Base-by-base conservation (phyloP, 2,113 vertebrate species). In the Eptesicus fuscus region DNA sequence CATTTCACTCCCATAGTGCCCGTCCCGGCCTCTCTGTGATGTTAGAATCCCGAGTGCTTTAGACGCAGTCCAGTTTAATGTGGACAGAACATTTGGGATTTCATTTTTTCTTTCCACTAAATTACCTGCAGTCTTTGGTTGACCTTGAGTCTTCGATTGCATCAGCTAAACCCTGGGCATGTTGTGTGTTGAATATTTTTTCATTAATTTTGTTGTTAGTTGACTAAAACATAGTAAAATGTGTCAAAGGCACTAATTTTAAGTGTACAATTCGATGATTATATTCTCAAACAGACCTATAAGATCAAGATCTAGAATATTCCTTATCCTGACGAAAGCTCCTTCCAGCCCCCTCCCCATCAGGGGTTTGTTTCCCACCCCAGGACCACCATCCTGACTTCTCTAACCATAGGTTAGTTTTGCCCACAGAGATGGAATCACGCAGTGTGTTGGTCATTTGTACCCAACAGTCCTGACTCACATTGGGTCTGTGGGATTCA, bases 401-500 rank as follows among this genome's bases (percentile, higher is more conserved):
- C 42, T 53, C 76, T 47, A 23, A 17, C 42, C 0, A 4, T 4
- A 32, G 23, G 12, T 53, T 22, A 2, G 16, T 61, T 78, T 65
- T 22, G 25, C 28, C 6, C 7, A 4, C 30, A 1, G 10, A 18
- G 5, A 35, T 23, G 35, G 67, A n/a, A 0, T 35, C 59, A 22
- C 2, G 1, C 0, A 8, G 22, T 4, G 7, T 0, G 0, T 4
- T 2, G 10, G 35, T 40, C 28, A 71, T 63, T 40, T 23, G 25
- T 30, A 16, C 51, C 18, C 16, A 74, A 30, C 8, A 23, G 20
- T 51, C 87, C 17, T n/a, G 28, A 35, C 86, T 94, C 35, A 5
- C 8, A 1, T 2, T 53, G 28, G 42, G 32, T 67, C 51, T 23
- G 8, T 56, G 67, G 53, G 65, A 35, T 17, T 37, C 65, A 0